Base-by-base conservation (phyloP, 1,140 invertebrate genomes). In the Teleogryllus occipitalis region DNA sequence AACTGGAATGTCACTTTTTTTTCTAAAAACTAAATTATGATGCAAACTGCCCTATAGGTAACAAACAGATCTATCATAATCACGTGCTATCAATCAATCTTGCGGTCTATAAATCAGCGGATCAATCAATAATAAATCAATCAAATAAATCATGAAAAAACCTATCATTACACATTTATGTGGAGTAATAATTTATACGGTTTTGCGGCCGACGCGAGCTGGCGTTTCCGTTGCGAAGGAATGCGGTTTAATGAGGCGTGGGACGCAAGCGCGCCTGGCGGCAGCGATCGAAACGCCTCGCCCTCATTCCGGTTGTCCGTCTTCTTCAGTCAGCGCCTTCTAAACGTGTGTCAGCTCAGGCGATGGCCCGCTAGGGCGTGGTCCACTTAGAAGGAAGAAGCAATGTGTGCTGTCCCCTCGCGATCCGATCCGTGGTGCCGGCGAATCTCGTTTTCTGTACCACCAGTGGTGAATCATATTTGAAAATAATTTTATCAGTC, bases 121-220 rank as follows among this genome's bases (percentile, higher is more conserved):
- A 65, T 65, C 54, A 65, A 65, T 65, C 54, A 65, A 65, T 65
- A 65, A 65, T 65, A 65, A 65, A 65, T 65, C 54, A 65, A 65
- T 65, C 54, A 65, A 65, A 65, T 65, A 65, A 65, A 65, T 65
- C 54, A 65, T 65, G 54, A 65, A 65, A 65, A 65, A 65, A 65
- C 54, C 54, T 65, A 65, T 65, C 54, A 65, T 65, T 65, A 65
- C 54, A 65, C 54, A 65, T 65, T 65, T 18, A 65, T 65, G 54
- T 65, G 54, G 54, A 65, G 54, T 65, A 65, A 65, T 65, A 65
- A 65, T 65, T 65, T 65, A 65, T 65, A 65, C 54, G 18, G 54
- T 65, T 65, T 65, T 65, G 54, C 54, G 18, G 54, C 54, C 10
- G 54, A 18, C 54, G 27, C 27, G 27, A 39, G 27, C 18, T 65